phyloP scores from a whole-genome alignment of 2,888 invertebrate genomes.

The Drosophila rellima region DNA sequence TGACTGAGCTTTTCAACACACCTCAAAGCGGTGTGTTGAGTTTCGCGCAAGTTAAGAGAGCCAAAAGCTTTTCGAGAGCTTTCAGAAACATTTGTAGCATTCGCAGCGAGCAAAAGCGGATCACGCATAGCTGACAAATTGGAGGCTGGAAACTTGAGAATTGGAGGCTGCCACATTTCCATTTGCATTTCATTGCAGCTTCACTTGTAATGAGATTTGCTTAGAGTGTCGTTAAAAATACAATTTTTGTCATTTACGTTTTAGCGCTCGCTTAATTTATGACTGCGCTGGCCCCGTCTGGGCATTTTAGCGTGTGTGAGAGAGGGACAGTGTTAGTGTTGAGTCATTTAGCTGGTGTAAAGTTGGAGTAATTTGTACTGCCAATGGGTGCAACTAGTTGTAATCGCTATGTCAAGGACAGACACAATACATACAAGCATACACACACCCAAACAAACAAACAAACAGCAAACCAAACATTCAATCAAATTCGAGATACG shows the following conservation, averaged over 20 bases:
- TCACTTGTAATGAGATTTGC: conserved; percentile 25
- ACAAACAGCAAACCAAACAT: conserved; percentile 1
- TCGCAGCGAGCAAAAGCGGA: conserved; percentile 15
- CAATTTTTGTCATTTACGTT: conserved; percentile 30
- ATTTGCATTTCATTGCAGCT: conserved; percentile 9
- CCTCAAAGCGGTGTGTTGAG: conserved; percentile 56
- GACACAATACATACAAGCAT: conserved; percentile 7
- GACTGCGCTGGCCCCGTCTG: conserved; percentile 55
- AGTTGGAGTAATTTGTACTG: conserved; percentile 4
- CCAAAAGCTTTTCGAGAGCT: conserved; percentile 45
- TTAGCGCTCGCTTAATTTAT: conserved; percentile 50
- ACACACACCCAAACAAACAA: background rate
- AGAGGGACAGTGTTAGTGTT: background rate
- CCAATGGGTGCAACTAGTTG: conserved; percentile 18
- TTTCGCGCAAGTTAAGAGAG: conserved; percentile 46
- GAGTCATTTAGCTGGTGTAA: conserved; percentile 5
- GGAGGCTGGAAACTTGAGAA: conserved; percentile 7
- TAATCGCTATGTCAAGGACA: conserved; percentile 30
- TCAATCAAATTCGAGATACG: conserved; percentile 5
- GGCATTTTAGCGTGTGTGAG: too few species aligned
- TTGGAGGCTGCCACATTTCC: conserved; percentile 14
- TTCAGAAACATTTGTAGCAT: conserved; percentile 27
- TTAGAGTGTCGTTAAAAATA: conserved; percentile 25
- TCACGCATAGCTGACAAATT: conserved; percentile 23
- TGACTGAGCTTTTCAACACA: conserved; percentile 70